Percentiles rank a stretch among this genome's conserved stretches.
Conservation (phyloP, 2,888 invertebrate genomes). For the Eupsilia transversa region DNA sequence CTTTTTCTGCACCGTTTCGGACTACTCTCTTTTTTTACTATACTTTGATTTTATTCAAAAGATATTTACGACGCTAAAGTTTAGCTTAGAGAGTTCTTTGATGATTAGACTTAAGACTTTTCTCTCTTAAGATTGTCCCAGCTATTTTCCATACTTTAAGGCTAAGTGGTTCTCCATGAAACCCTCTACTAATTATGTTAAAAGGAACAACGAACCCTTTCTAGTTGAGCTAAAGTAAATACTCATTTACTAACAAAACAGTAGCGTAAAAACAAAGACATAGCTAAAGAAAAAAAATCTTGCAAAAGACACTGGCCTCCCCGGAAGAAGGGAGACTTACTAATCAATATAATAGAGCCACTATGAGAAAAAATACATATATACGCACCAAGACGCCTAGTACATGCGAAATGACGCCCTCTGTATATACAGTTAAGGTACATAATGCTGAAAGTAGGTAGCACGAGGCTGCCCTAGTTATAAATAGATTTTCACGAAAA, state of each 20-base stretch:
- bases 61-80: neutral
- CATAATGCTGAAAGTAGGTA: constrained; percentile 67
- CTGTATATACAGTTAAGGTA: constrained; percentile 69
- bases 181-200: constrained; percentile 60
- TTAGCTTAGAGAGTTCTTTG: constrained; percentile 7
- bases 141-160: constrained; percentile 23
- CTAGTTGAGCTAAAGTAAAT: constrained; percentile 62
- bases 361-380: constrained; percentile 89
- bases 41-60: constrained; percentile 8
- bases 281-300: constrained; percentile 80
- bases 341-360: constrained; percentile 91
- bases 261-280: constrained; percentile 83
- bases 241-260: constrained; percentile 73
- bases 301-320: constrained; percentile 82
- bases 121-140: constrained; percentile 6
- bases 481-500: constrained; percentile 91
- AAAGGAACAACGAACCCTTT: constrained; percentile 66
- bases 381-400: constrained; percentile 71
- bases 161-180: constrained; percentile 9
- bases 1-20: constrained; percentile 2
- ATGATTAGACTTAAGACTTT: neutral
- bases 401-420: constrained; percentile 69
- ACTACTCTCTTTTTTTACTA: constrained; percentile 5
- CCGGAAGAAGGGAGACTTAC: constrained; percentile 87
- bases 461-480: constrained; percentile 88